Evolutionary conservation across 2,888 invertebrate genomes (phyloP), one percentile per base, ranked within the genome.

Genomic region (Dugesia japonica): DNA sequence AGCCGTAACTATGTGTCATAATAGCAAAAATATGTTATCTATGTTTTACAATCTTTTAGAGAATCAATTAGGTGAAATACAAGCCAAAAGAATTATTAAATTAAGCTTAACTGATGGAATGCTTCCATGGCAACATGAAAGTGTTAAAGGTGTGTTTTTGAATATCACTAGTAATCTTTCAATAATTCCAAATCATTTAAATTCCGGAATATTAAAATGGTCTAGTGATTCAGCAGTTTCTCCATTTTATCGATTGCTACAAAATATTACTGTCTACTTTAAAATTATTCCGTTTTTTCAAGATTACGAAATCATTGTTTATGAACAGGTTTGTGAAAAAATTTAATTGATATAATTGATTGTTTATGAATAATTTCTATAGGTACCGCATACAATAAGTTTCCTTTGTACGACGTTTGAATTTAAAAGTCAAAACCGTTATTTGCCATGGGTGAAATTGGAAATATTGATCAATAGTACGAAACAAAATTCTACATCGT

Each of bases 241-340:
- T n/a, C 75, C 75, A 28, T 75, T 75, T 38, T 38, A 75, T 75
- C 23, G 26, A 42, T 28, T 75, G 72, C 23, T 75, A 1, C 17
- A 26, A 1, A 75, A 56, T n/a, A 56, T 42, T 26, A 75, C 26
- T 31, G 75, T 75, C 4, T 9, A 26, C 9, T 42, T 75, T 20
- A 75, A 23, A 17, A 38, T 75, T n/a, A 26, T 26, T 23, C 75
- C 75, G 1, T 42, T 23, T 13, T 23, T 27, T 23, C 7, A 23
- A 42, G 56, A 75, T 28, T 75, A 75, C 28, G 1, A 42, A 15
- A 17, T 75, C 23, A 71, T n/a, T 15, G 75, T 42, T 4, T 56
- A 56, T 26, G 75, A 75, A 42, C 75, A 75, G 56, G 42, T 75
- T 42, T 56, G n/a, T 7, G 9, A 38, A 38, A 38, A 13, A 38